These are phyloP conservation scores for Diachasmimorpha longicaudata DNA, from an alignment of 1,140 invertebrate genomes.

Conservation along the genomic window DNA sequence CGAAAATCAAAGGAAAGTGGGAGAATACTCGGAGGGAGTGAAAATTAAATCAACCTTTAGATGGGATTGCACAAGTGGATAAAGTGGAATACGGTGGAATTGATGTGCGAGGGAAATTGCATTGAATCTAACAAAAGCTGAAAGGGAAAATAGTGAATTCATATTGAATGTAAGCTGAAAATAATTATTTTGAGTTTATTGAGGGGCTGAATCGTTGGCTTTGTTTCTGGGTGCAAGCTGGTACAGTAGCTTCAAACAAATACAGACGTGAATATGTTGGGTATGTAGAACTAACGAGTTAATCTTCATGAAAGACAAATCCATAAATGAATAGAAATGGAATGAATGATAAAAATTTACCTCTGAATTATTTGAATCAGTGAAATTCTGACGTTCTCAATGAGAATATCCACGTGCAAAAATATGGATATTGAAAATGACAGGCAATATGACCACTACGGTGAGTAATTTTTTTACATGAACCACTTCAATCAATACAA, in stretches of 20 bases:
- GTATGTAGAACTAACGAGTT: not conserved
- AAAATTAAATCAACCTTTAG: not conserved
- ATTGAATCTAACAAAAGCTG: not conserved
- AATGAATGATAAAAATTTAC: no score
- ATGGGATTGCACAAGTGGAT: not conserved
- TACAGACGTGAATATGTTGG: not conserved
- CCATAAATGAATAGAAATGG: not conserved
- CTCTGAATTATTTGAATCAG: no score
- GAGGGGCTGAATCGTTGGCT: not conserved
- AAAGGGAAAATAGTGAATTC: not conserved
- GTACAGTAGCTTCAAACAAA: no score
- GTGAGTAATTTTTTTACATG: not conserved
- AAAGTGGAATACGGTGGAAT: not conserved
- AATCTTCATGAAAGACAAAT: not conserved
- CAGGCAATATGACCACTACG: no score
- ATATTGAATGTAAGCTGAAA: not conserved
- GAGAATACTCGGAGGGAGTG: not conserved
- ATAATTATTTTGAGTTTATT: not conserved
- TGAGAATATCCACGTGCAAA: no score
- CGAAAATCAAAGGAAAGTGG: not conserved
- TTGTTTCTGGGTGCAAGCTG: not conserved
- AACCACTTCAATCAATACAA: not conserved
- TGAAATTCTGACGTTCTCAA: no score
- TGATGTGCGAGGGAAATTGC: not conserved
- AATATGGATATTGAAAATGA: no score